Evolutionary conservation across 2,888 invertebrate species (phyloP).

Genomic region (Callosobruchus maculatus): DNA sequence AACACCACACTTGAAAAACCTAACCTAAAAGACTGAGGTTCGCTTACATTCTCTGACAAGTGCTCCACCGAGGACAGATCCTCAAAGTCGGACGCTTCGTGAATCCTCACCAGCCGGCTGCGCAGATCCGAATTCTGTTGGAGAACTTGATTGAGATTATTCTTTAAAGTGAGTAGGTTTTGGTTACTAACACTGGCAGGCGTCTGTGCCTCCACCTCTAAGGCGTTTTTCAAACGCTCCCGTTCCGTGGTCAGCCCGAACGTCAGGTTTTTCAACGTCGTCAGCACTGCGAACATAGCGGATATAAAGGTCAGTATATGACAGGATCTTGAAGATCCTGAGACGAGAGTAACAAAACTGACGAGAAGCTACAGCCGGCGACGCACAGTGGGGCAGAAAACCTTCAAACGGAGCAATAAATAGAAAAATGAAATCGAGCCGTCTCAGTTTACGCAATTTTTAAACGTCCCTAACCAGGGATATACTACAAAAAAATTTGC

Average conservation of each 20-base stretch:
- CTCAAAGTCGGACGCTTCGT: conserved; percentile 61
- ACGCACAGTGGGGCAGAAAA: no score
- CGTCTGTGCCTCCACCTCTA: conserved; percentile 51
- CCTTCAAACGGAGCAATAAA: no score
- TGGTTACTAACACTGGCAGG: conserved; percentile 41
- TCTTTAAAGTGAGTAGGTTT: conserved; percentile 55
- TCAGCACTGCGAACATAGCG: conserved; percentile 44
- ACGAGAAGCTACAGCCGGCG: no score
- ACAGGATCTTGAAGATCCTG: no score
- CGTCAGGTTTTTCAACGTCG: conserved; percentile 51
- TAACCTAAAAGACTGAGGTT: background rate
- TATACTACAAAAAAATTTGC: no score
- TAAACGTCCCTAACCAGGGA: no score
- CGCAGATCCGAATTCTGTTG: conserved; percentile 75
- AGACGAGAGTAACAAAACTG: no score
- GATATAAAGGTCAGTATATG: conserved; percentile 7
- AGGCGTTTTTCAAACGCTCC: conserved; percentile 60
- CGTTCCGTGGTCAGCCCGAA: conserved; percentile 53
- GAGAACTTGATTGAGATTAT: conserved; percentile 62
- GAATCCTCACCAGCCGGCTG: conserved; percentile 58
- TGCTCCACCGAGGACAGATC: conserved; percentile 58
- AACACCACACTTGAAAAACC: background rate
- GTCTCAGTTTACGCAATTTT: no score
- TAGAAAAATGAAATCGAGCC: no score
- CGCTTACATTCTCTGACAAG: conserved; percentile 54